phyloP scores from a whole-genome alignment of 2,888 invertebrate species.

The Rhimphoctona megacephalus region DNA sequence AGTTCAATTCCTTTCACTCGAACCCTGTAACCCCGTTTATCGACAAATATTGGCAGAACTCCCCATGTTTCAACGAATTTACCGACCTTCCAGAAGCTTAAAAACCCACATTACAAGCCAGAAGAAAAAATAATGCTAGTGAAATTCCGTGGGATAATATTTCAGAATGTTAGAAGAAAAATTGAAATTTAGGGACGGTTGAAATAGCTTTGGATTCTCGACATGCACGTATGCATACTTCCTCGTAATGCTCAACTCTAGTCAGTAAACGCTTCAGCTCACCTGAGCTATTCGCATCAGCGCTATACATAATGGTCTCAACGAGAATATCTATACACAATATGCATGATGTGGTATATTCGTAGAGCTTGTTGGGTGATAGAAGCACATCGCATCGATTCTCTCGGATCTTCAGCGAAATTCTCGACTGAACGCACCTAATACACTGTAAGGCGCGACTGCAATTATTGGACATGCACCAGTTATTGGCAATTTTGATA shows the following conservation, averaged over 20 bases:
- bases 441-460: slow-evolving; percentile 23
- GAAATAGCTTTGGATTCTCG: background rate
- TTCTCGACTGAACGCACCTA: slow-evolving; percentile 52
- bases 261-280: slow-evolving; percentile 63
- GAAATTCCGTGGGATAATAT: background rate
- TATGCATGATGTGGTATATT: slow-evolving; percentile 22
- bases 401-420: slow-evolving; percentile 49
- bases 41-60: background rate
- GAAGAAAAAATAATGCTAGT: background rate
- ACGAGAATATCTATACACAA: slow-evolving; percentile 20
- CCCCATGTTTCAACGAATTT: background rate
- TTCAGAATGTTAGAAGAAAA: background rate
- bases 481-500: slow-evolving; percentile 49
- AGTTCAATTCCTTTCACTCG: slow-evolving; percentile 19
- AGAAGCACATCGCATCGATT: slow-evolving; percentile 60
- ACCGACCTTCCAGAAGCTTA: background rate
- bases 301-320: slow-evolving; percentile 25
- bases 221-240: background rate
- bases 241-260: slow-evolving; percentile 44
- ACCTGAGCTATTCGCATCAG: slow-evolving; percentile 63
- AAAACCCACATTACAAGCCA: background rate
- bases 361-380: slow-evolving; percentile 54
- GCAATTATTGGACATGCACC: slow-evolving; percentile 11
- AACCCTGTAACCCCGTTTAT: background rate
- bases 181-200: background rate